These are phyloP conservation scores for Acrobeloides nanus DNA, from an alignment of 2,888 invertebrate genomes.

Conservation along the genomic window DNA sequence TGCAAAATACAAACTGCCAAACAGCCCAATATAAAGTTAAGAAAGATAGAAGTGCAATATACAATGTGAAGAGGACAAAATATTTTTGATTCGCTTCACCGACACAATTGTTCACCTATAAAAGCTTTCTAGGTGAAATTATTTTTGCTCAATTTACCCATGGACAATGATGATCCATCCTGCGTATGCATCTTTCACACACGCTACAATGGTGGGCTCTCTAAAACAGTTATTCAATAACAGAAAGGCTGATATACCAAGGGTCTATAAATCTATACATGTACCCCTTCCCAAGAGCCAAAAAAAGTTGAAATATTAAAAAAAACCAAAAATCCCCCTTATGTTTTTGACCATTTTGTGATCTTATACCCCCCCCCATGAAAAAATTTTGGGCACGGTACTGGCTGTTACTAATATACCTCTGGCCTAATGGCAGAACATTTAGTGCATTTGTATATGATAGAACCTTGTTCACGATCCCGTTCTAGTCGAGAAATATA, in stretches of 20 bases:
- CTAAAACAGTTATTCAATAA: no score
- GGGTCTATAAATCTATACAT: no score
- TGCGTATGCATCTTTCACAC: slow-evolving; percentile 53
- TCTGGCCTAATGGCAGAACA: slow-evolving; percentile 93
- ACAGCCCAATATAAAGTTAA: slow-evolving; percentile 85
- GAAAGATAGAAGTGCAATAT: slow-evolving; percentile 89
- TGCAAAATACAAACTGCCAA: slow-evolving; percentile 86
- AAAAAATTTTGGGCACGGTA: no score
- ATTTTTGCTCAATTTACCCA: slow-evolving; percentile 53
- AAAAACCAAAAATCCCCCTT: no score
- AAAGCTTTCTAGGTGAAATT: slow-evolving; percentile 1
- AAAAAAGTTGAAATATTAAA: no score
- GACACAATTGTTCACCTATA: slow-evolving; percentile 82
- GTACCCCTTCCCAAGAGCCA: no score
- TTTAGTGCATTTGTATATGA: slow-evolving; percentile 84
- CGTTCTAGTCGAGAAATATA: slow-evolving; percentile 76
- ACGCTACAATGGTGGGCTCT: slow-evolving; percentile 75
- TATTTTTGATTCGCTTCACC: slow-evolving; percentile 99
- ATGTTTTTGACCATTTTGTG: no score
- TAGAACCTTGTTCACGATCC: slow-evolving; percentile 67
- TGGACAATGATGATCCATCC: slow-evolving; percentile 81
- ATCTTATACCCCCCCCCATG: no score
- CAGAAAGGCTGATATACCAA: no score
- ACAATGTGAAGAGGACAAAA: slow-evolving; percentile 74
- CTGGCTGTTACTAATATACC: no score